Percentiles rank a stretch among this genome's conserved stretches.
Conservation (phyloP, 2,888 invertebrate genomes). For the Cataglyphis albicans region DNA sequence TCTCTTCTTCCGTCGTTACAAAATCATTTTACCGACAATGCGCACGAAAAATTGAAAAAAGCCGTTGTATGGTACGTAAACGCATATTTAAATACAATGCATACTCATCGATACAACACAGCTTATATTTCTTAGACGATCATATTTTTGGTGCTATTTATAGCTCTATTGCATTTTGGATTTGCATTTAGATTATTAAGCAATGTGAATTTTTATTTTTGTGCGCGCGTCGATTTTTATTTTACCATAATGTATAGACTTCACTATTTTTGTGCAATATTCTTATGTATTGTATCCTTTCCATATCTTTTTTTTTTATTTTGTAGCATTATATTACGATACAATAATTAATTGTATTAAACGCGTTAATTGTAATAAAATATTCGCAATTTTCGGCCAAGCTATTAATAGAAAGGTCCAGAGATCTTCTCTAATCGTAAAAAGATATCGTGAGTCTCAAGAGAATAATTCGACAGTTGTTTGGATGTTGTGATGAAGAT, state of each 20-base stretch:
- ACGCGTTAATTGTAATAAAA: background rate
- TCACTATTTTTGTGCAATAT: conserved; percentile 22
- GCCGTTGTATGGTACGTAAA: background rate
- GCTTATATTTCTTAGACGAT: background rate
- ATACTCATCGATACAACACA: background rate
- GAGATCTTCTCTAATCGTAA: background rate
- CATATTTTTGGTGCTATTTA: conserved; percentile 71
- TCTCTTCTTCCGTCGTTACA: background rate
- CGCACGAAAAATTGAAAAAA: background rate
- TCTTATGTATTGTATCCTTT: background rate
- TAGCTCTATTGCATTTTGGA: conserved; percentile 70
- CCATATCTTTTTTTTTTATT: background rate
- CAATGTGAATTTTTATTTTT: conserved; percentile 16
- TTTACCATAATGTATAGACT: background rate
- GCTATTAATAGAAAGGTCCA: background rate
- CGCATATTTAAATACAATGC: background rate
- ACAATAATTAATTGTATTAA: conserved; percentile 2
- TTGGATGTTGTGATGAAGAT: conserved; percentile 73
- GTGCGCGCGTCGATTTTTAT: conserved; percentile 30
- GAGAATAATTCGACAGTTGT: conserved; percentile 65
- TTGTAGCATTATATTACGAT: background rate
- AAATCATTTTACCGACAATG: conserved; percentile 9
- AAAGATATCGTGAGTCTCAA: conserved; percentile 19
- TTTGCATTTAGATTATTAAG: conserved; percentile 46
- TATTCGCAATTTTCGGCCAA: conserved; percentile 1